Conservation (phyloP, 2,888 invertebrate genomes). For the Mesoligia furuncula region DNA sequence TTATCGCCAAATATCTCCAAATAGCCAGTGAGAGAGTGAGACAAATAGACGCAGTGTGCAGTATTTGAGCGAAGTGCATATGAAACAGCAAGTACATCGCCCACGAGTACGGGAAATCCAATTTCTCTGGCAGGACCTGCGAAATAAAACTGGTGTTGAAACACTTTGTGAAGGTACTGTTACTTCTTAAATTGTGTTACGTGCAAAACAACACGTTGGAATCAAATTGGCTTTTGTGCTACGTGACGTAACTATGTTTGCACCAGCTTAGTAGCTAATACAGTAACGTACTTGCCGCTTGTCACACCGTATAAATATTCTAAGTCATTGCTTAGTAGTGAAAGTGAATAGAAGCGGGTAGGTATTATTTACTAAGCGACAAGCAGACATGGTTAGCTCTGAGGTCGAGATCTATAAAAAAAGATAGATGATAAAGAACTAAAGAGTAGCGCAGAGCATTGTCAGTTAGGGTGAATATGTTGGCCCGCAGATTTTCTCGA, state of each 20-base stretch:
- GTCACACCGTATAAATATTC: not conserved
- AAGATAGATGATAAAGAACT: too few species aligned
- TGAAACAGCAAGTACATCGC: slow-evolving; percentile 94
- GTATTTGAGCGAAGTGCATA: slow-evolving; percentile 94
- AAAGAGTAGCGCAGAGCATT: too few species aligned
- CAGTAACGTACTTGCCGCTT: not conserved
- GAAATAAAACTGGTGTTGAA: slow-evolving; percentile 36
- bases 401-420: too few species aligned
- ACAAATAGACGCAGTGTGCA: slow-evolving; percentile 96
- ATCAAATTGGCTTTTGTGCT: not conserved
- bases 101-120: slow-evolving; percentile 90
- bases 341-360: not conserved
- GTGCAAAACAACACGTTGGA: not conserved
- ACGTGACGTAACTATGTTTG: not conserved
- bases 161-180: not conserved
- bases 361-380: not conserved
- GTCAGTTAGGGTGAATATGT: too few species aligned
- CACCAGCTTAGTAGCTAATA: not conserved
- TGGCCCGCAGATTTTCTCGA: too few species aligned
- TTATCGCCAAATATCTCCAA: slow-evolving; percentile 96
- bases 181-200: not conserved
- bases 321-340: not conserved
- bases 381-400: not conserved
- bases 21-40: slow-evolving; percentile 95
- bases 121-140: slow-evolving; percentile 84